Conservation (phyloP, 2,113 vertebrate genomes). For the Muntiacus reevesi region DNA sequence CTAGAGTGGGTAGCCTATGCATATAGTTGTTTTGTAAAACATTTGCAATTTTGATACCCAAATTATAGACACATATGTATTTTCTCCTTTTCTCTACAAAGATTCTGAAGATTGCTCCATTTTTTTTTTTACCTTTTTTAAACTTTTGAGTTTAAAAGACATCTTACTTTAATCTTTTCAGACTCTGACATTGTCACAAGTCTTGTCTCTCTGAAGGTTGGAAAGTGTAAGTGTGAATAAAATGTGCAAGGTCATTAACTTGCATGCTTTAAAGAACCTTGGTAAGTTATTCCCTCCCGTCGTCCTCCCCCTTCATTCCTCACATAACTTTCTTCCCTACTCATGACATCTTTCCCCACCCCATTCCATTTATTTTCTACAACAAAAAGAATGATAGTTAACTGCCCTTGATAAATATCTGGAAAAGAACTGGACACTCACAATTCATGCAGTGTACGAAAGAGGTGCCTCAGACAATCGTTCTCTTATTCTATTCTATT, state of each 20-base stretch:
- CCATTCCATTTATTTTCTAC: slow-evolving; percentile 57
- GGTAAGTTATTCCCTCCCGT: slow-evolving; percentile 16
- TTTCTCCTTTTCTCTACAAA: neutral
- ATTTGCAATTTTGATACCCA: neutral
- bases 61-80: neutral
- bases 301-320: slow-evolving; percentile 75
- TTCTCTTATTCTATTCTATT: slow-evolving; percentile 66
- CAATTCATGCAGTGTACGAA: neutral
- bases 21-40: neutral
- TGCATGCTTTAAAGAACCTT: slow-evolving; percentile 63
- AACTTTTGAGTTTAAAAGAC: neutral
- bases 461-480: slow-evolving; percentile 63
- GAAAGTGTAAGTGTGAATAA: slow-evolving; percentile 50
- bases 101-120: neutral
- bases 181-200: neutral
- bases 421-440: slow-evolving; percentile 41
- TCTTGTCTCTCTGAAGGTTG: neutral
- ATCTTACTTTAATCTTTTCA: neutral
- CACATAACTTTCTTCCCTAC: slow-evolving; percentile 66
- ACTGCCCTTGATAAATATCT: slow-evolving; percentile 47
- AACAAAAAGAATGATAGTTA: slow-evolving; percentile 64
- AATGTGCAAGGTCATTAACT: slow-evolving; percentile 61
- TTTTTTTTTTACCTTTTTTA: neutral
- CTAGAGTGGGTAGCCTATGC: neutral
- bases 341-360: slow-evolving; percentile 45